Base-by-base conservation (phyloP, 1,140 invertebrate genomes). In the Drosophila triauraria region DNA sequence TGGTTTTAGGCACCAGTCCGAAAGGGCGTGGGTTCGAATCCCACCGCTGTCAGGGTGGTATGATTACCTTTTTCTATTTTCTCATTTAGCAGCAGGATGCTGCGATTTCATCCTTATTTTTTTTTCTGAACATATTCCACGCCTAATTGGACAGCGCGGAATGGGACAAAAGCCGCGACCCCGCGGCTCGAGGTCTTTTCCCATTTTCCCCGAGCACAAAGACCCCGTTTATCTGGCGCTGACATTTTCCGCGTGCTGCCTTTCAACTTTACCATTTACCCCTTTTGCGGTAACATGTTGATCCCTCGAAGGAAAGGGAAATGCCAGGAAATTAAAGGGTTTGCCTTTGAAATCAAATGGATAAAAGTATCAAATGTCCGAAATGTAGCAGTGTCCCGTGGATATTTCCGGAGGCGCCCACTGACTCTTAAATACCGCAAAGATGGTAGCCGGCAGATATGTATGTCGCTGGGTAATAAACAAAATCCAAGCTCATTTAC, bases 21-120 rank as follows among this genome's bases (percentile, higher is more conserved):
- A 95, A 96, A 95, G 95, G 95, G 95, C 95, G 95, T 96, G 95
- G 95, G 95, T 96, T 95, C 95, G 95, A 95, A 96, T 95, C 95
- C 95, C 95, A 95, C 95, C 95, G 95, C 95, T 96, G 95, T 95
- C 95, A 95, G 58, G 20, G 12, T 47, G 7, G 32, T 10, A 35
- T 20, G 25, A 42, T 27, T 60, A 25, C 23, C 60, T 38, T 64
- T 72, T 50, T 61, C 12, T 38, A 38, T 58, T 47, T 42, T 59
- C n/a, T 38, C 50, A 54, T 76, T 63, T 63, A 50, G 42, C 78
- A 53, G 65, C 65, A 64, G 57, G 46, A 44, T 69, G 38, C 27
- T 67, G 30, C n/a, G 32, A 38, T 40, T 38, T 56, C 53, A 23
- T 2, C 32, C 30, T 17, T 17, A 20, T 35, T 38, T 35, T 35